Base-by-base conservation (phyloP, 2,888 invertebrate genomes). In the Drosophila picticornis region DNA sequence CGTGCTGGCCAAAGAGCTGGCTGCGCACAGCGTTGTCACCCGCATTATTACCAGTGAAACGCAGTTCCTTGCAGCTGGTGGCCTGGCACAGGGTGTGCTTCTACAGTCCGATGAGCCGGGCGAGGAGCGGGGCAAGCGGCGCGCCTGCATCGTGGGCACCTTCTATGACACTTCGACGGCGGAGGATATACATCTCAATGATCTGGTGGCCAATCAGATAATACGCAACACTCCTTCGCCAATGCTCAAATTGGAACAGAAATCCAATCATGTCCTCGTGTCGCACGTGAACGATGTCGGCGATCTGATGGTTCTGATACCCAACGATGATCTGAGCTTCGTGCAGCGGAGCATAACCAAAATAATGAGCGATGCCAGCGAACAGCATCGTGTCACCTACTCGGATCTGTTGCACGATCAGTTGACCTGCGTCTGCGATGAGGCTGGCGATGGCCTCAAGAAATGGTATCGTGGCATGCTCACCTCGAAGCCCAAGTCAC, bases 141-240 rank as follows among this genome's bases (percentile, higher is more conserved):
- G 77, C 19, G 88, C 88, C 4, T 92, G 94, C 78, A 94, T 95
- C 34, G 94, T 94, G 53, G 94, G 95, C 59, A 94, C 95, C 38
- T 94, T 96, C 61, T 96, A 94, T 91, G 96, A 96, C 92, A 96
- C 96, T 11, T 94, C 95, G 46, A 95, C 95, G 40, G 59, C 77
- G 43, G 94, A 95, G 48, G 96, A 96, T 91, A 92, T 96, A 62
- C 95, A 96, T 92, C 93, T 96, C 65, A 96, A 96, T 92, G 94
- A 94, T 78, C 92, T 95, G 86, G 93, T 96, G 62, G 92, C 94
- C 51, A 94, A 94, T 91, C 94, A 93, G 92, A 95, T 94, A 89
- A 94, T 91, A 13, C 88, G 91, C 66, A 89, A 89, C n/a, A 92
- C 92, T 5, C 90, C 91, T 13, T 75, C 87, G 7, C 93, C 93